Evolutionary conservation across 2,888 invertebrate genomes (phyloP), one percentile per base, ranked within the genome.

Genomic region (Adelognathus sp.): DNA sequence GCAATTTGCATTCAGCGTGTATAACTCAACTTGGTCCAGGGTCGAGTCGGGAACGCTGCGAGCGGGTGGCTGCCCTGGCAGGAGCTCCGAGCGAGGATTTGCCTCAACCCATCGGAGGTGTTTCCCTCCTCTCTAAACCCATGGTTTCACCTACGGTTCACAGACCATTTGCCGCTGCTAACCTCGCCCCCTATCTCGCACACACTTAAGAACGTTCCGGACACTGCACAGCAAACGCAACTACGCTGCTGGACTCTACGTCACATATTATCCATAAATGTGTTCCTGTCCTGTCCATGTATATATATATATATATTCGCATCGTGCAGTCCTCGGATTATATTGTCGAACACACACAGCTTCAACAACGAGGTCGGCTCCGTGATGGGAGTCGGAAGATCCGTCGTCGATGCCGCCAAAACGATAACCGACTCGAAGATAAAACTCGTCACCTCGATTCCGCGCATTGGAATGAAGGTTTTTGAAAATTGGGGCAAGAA

Each of bases 1-100:
- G 76, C 18, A 79, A 79, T 81, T 79, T 79, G 81, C 81, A 81
- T 81, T 79, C 73, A 64, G 52, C 73, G 54, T 71, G 73, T 76
- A 76, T 81, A 79, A 79, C 76, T 78, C 79, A 67, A 79, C 64
- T 73, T 73, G 71, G 52, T 60, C 63, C 61, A 63, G n/a, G 71
- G 61, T 50, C 61, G 69, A 66, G 58, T 54, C 41, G 70, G 60
- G 74, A n/a, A 60, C 33, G 33, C 56, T 66, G 41, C 46, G 39
- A 31, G 56, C 33, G 50, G 44, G 33, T n/a, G 54, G 41, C 18
- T 9, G 24, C 9, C 46, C 14, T 39, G 64, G 54, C 67, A 67
- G 52, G 16, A 66, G 14, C 39, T 58, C 70, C 31, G 56, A 50
- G 64, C 54, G 44, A 29, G 31, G n/a, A n/a, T 33, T 27, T 29